These are phyloP conservation scores for Orthonyx spaldingii DNA, from an alignment of 2,113 vertebrate species.

Conservation along the genomic window DNA sequence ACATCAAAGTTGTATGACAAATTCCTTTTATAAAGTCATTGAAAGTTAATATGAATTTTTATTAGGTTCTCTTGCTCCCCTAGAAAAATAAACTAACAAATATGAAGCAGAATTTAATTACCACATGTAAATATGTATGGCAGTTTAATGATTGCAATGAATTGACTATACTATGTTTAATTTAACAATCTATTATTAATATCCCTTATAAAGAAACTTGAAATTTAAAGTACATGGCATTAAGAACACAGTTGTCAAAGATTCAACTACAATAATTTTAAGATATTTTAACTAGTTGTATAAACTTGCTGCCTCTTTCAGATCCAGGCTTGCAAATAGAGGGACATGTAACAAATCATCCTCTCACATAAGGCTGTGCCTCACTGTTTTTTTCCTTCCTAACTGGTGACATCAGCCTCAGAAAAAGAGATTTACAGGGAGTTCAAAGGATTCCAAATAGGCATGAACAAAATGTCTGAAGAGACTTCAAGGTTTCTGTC, in stretches of 20 bases:
- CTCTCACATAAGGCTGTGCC: not conserved
- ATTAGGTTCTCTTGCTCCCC: not conserved
- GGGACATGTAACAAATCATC: not conserved
- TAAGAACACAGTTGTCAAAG: not conserved
- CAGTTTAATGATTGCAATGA: not conserved
- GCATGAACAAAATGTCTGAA: slow-evolving; percentile 38
- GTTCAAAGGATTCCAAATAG: slow-evolving; percentile 46
- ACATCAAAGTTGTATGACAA: not conserved
- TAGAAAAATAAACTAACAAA: slow-evolving; percentile 19
- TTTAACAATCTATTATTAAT: slow-evolving; percentile 39
- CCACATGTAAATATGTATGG: slow-evolving; percentile 34
- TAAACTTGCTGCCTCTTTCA: not conserved
- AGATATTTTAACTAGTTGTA: not conserved
- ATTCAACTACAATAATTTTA: slow-evolving; percentile 14
- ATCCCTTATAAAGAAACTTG: not conserved
- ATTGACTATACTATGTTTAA: not conserved
- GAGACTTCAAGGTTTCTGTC: slow-evolving; percentile 1
- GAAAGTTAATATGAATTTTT: slow-evolving; percentile 48
- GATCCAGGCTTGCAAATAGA: slow-evolving; percentile 1
- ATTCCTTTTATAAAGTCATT: slow-evolving; percentile 25
- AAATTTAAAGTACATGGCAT: slow-evolving; percentile 17
- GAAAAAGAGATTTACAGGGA: slow-evolving; percentile 7
- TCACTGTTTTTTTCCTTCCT: not conserved
- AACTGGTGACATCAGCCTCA: not conserved
- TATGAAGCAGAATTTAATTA: slow-evolving; percentile 17